Evolutionary conservation across 2,797 vertebrate genomes (phyloP).

Genomic region (Hypotaenidia philippensis): DNA sequence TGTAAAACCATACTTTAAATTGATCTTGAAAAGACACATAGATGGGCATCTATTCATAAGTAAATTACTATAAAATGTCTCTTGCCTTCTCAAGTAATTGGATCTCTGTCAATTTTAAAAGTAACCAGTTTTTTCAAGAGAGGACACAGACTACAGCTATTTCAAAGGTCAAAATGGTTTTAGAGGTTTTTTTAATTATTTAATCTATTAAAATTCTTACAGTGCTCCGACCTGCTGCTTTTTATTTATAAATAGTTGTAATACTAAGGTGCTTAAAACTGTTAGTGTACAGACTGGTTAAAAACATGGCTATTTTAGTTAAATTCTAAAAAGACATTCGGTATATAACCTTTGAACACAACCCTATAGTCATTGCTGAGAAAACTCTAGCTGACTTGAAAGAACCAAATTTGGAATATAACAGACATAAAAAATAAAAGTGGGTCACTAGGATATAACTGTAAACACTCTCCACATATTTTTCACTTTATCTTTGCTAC

Average conservation of each 20-base stretch:
- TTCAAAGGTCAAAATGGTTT: conserved; percentile 1
- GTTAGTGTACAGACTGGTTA: not conserved
- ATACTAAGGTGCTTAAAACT: not conserved
- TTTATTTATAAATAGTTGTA: not conserved
- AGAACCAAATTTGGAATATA: conserved; percentile 10
- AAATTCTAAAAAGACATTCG: not conserved
- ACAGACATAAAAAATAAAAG: conserved; percentile 20
- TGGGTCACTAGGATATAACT: conserved; percentile 42
- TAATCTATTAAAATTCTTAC: not conserved
- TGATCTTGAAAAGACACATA: not conserved
- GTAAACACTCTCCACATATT: not conserved
- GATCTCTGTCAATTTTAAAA: conserved; percentile 21
- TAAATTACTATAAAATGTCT: conserved; percentile 15
- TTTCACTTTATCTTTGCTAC: not conserved
- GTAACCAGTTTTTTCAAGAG: conserved; percentile 24
- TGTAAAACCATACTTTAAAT: not conserved
- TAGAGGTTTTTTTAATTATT: not conserved
- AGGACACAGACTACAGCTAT: not conserved
- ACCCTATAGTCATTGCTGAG: not conserved
- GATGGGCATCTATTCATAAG: not conserved
- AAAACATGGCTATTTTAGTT: not conserved
- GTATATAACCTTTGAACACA: not conserved
- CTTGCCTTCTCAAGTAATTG: not conserved
- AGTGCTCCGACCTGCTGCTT: not conserved
- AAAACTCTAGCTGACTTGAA: conserved; percentile 10